Base-by-base conservation (phyloP, 2,888 invertebrate species). In the Listrodromus nycthemerus region DNA sequence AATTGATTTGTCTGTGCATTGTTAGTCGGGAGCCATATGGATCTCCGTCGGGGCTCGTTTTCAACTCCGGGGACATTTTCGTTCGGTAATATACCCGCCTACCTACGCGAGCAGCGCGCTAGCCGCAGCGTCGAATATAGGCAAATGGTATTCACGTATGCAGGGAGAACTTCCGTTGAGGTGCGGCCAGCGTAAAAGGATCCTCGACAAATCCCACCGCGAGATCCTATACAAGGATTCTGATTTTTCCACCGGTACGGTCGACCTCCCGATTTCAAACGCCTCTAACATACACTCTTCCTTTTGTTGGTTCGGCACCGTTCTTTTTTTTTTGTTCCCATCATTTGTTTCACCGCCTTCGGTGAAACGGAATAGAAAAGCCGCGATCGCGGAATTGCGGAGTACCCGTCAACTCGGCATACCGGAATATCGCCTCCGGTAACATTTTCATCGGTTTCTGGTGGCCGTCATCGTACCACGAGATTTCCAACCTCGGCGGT, bases 131-230 rank as follows among this genome's bases (percentile, higher is more conserved):
- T 63, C 45, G 69, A 74, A 74, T 78, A 66, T 74, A 74, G 65
- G 69, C 69, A 79, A 79, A 82, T 79, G 67, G 52, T 82, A 70
- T 79, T 82, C 74, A 74, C 73, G 37, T 74, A 74, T 74, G 73
- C 70, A 55, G 65, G 41, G 13, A n/a, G 78, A 67, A 61, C 50
- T 27, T 67, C 66, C 66, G 55, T 82, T 74, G 73, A 78, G 73
- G 55, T 41, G 65, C 75, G 41, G 69, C 76, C 70, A 76, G 66
- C 70, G 69, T 82, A 65, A 79, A 82, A 74, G 55, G 74, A 52
- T 74, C 45, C 27, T 24, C 67, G 24, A 4, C 65, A 48, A 21
- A 70, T 71, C 37, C 69, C 37, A 66, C 55, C 30, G 13, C 30
- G 45, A 16, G 8, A 10, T 65, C 16, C 37, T 19, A 67, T 30